These are phyloP conservation scores for Epinephelus fuscoguttatus DNA, from an alignment of 2,113 vertebrate species.

Conservation along the genomic window DNA sequence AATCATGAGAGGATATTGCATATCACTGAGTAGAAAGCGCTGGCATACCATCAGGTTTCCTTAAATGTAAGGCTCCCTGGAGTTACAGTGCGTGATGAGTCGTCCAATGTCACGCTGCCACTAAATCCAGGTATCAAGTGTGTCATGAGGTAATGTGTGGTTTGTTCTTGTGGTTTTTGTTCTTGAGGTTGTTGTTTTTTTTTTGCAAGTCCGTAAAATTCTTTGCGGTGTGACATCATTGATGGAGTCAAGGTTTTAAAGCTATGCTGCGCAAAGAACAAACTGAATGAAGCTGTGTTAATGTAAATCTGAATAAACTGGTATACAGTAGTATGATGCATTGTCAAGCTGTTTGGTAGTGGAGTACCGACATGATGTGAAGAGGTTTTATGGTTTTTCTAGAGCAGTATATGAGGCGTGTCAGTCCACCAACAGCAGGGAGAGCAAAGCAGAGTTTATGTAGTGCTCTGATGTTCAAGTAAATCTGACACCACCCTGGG, in stretches of 20 bases:
- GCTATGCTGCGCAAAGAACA: slow-evolving; percentile 61
- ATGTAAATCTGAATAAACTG: slow-evolving; percentile 43
- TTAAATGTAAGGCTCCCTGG: slow-evolving; percentile 50
- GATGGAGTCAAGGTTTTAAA: slow-evolving; percentile 67
- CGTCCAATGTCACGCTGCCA: slow-evolving; percentile 85
- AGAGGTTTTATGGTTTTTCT: slow-evolving; percentile 15
- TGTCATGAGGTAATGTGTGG: slow-evolving; percentile 90
- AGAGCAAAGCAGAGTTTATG: slow-evolving; percentile 6
- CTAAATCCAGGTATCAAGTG: slow-evolving; percentile 82
- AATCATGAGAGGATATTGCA: slow-evolving; percentile 91
- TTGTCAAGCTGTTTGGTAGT: slow-evolving; percentile 25
- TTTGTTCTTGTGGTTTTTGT: slow-evolving; percentile 71
- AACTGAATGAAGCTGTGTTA: slow-evolving; percentile 39
- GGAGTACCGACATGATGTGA: not conserved
- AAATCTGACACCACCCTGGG: not conserved
- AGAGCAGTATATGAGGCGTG: not conserved
- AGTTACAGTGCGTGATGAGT: slow-evolving; percentile 77
- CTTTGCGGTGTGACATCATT: slow-evolving; percentile 60
- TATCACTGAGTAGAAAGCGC: slow-evolving; percentile 88
- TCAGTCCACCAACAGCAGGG: slow-evolving; percentile 61
- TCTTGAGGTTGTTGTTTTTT: slow-evolving; percentile 65
- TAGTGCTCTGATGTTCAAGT: not conserved
- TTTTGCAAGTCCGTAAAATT: slow-evolving; percentile 49
- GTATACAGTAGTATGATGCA: slow-evolving; percentile 72
- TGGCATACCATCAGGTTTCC: slow-evolving; percentile 82